Base-by-base conservation (phyloP, 2,797 vertebrate species). In the Carapus acus region DNA sequence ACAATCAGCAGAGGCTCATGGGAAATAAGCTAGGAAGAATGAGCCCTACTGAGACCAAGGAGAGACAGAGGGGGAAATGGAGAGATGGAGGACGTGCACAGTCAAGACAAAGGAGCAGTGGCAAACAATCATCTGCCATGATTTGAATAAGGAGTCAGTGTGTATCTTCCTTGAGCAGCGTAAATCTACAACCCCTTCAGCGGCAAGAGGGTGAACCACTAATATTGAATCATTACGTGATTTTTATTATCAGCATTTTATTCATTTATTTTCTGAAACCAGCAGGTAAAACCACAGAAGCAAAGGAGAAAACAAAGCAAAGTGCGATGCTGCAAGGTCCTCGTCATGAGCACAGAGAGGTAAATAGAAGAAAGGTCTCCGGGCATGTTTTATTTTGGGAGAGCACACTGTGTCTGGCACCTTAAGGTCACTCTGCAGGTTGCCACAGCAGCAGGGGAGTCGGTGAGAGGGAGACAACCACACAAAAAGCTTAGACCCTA, bases 1-100 rank as follows among this genome's bases (percentile, higher is more conserved):
- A 69, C 73, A 80, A 76, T 78, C 66, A 77, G 69, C 22, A 2
- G 50, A 54, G 68, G 71, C 77, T 83, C 68, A 19, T 68, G 82
- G 83, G 81, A 84, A 85, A 84, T 84, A 81, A 80, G 70, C 62
- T 61, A 22, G 52, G 57, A 76, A 78, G 69, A 79, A 75, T 49
- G 65, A 73, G 67, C 20, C 57, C 77, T 76, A 74, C 20, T 8
- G 67, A 73, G 54, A 59, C 23, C 29, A 43, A 71, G 14, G 20
- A 31, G 49, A 51, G 47, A 33, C 14, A 27, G 17, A n/a, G 24
- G 29, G 22, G 9, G 13, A 22, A 7, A 41, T 24, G 41, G 37
- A 42, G 23, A 23, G 24, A 20, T n/a, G n/a, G n/a, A n/a, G n/a
- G n/a, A n/a, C n/a, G n/a, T n/a, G n/a, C n/a, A n/a, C n/a, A n/a